Base-by-base conservation (phyloP, 2,113 vertebrate genomes). In the Hyaena hyaena region DNA sequence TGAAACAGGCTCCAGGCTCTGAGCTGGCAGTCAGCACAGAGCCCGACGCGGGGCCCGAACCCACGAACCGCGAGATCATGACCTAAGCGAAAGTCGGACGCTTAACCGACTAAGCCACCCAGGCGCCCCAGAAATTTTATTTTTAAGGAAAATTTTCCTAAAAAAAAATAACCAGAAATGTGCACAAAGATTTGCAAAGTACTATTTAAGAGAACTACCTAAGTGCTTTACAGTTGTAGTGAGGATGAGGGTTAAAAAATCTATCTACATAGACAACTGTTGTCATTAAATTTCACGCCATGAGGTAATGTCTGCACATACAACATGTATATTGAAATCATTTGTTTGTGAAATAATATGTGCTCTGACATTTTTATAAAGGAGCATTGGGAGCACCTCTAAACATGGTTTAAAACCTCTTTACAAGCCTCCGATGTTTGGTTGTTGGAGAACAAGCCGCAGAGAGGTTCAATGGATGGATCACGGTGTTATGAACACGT, bases 291-390 rank as follows among this genome's bases (percentile, higher is more conserved):
- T 71, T 84, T 92, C 28, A 63, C 26, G 53, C 43, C 39, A 24
- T 81, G 39, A 48, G 74, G 43, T 79, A 82, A 79, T 50, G 39
- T 50, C 48, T 68, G 45, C 39, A 69, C 17, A 8, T 5, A 24
- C 3, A 65, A 7, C 68, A 35, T 33, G 15, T n/a, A 66, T 63
- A 26, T 6, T 69, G 69, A 96, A 93, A 86, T 48, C 23, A 63
- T 79, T 28, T 80, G 35, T 45, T 79, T 84, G 81, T 81, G 43
- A 94, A 76, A 58, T 45, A 66, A 92, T 33, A 50, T 87, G 19
- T 48, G 63, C 9, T 35, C 5, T 35, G n/a, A 65, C 50, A 95
- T 79, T 97, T 96, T 94, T 86, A 39, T 63, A 77, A 90, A 95
- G 39, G 15, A 77, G 61, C 82, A 48, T 39, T 73, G 23, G 71